phyloP scores from a whole-genome alignment of 1,140 invertebrate genomes.

The Andricus grossulariae region DNA sequence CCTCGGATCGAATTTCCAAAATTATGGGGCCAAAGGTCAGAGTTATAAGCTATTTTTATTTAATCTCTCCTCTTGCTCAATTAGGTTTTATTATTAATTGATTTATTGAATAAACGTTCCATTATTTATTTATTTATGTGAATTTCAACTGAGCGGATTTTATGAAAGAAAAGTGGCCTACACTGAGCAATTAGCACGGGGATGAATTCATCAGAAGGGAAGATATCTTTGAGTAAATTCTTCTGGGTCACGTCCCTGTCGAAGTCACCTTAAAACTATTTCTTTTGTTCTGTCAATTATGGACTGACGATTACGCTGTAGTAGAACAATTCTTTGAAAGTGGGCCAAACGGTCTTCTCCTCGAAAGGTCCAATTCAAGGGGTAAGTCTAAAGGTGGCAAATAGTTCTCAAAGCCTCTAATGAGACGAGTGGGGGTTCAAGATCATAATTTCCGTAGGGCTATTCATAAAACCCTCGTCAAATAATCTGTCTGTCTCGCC shows the following conservation, averaged over 20 bases:
- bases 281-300: slow-evolving; percentile 8
- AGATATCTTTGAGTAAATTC: not conserved
- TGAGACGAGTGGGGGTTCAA: slow-evolving; percentile 46
- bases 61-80: too few relatives aligned
- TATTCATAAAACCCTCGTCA: slow-evolving; percentile 56
- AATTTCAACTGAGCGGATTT: too few relatives aligned
- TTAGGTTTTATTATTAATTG: too few relatives aligned
- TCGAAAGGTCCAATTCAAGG: not conserved
- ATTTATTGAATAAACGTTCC: too few relatives aligned
- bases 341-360: not conserved
- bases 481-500: slow-evolving; percentile 47
- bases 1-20: too few relatives aligned
- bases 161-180: not conserved
- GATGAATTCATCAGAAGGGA: not conserved
- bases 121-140: too few relatives aligned
- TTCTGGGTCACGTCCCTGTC: not conserved
- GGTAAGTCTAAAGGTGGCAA: not conserved
- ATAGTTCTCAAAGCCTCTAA: slow-evolving; percentile 34
- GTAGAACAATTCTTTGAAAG: slow-evolving; percentile 1
- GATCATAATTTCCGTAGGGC: slow-evolving; percentile 56
- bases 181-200: not conserved
- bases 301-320: not conserved
- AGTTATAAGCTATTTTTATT: too few relatives aligned
- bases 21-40: too few relatives aligned
- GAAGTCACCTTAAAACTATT: not conserved